Conservation (phyloP, 1,140 invertebrate species). For the Tribolium castaneum region DNA sequence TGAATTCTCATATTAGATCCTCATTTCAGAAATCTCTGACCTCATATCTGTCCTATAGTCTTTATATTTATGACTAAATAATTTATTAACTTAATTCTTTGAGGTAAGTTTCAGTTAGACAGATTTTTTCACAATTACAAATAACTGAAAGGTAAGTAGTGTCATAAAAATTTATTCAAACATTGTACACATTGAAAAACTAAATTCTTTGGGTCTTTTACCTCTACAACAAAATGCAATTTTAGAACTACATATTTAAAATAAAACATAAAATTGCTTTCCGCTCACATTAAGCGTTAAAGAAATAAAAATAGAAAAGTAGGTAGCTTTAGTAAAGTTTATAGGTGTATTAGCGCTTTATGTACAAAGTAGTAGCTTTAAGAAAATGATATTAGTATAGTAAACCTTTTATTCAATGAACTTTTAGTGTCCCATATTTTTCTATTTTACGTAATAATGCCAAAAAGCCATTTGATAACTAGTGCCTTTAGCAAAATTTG, state of each 20-base stretch:
- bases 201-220: too few species aligned
- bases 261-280: too few species aligned
- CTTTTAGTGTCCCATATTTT: not conserved
- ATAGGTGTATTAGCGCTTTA: not conserved
- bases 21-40: constrained; percentile 1
- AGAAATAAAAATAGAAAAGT: not conserved
- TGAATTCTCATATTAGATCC: constrained; percentile 12
- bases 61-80: too few species aligned
- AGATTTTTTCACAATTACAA: not conserved
- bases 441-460: not conserved
- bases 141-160: not conserved
- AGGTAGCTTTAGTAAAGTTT: not conserved
- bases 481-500: too few species aligned
- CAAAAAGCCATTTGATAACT: not conserved
- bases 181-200: not conserved
- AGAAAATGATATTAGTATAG: not conserved
- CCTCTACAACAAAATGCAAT: too few species aligned
- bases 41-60: not conserved
- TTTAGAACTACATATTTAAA: too few species aligned
- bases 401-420: not conserved
- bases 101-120: not conserved
- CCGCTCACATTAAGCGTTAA: not conserved
- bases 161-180: too few species aligned
- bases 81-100: not conserved
- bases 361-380: not conserved